phyloP scores from a whole-genome alignment of 2,797 vertebrate genomes.

The Meda fulgida region DNA sequence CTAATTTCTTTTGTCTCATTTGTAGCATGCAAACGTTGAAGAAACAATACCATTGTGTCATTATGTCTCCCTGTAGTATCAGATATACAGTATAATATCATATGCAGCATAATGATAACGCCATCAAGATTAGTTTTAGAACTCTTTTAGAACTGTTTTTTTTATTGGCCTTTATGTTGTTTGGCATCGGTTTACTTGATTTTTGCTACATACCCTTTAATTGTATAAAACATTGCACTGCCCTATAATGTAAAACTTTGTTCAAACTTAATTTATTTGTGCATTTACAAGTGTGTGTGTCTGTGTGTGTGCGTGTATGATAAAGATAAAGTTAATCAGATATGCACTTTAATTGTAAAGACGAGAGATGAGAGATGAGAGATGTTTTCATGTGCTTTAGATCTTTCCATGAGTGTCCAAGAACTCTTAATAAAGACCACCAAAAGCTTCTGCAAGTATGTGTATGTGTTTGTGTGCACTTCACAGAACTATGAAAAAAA shows the following conservation, averaged over 20 bases:
- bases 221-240: conserved; percentile 35
- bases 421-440: conserved; percentile 59
- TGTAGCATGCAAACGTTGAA: not conserved
- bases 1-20: not conserved
- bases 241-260: conserved; percentile 36
- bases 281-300: conserved; percentile 30
- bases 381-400: conserved; percentile 41
- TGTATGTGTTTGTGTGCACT: conserved; percentile 24
- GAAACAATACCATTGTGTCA: conserved; percentile 22
- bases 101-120: not conserved
- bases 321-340: conserved; percentile 30
- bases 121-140: not conserved
- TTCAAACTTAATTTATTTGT: conserved; percentile 56
- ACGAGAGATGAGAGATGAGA: conserved; percentile 15
- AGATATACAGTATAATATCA: conserved; percentile 2
- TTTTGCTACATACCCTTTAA: conserved; percentile 36
- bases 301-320: not conserved
- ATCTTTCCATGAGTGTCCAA: conserved; percentile 37
- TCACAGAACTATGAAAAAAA: not conserved
- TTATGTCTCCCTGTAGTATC: not conserved
- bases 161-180: conserved; percentile 36
- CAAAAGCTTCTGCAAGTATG: conserved; percentile 15
- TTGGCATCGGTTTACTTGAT: conserved; percentile 15
- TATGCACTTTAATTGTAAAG: conserved; percentile 57
- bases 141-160: conserved; percentile 28